Evolutionary conservation across 2,888 invertebrate genomes (phyloP), one percentile per base, ranked within the genome.

Genomic region (Ophioninae sp.): DNA sequence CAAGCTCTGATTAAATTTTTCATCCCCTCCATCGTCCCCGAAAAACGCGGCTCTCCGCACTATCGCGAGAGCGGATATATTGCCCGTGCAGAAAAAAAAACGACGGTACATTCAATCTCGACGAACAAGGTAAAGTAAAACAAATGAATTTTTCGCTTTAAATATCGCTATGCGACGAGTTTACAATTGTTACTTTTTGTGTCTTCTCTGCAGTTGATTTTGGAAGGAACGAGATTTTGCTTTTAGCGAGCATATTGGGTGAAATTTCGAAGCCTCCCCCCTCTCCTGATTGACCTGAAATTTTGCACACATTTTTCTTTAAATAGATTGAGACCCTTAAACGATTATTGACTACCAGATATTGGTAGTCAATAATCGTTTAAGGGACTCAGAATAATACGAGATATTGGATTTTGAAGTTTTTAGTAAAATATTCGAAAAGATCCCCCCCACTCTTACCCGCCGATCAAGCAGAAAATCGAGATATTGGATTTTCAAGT

Each of bases 1-100:
- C 62, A 62, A 69, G 77, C 77, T 59, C 37, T 62, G 62, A 78
- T 78, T 69, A 69, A 78, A 69, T 78, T 78, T 64, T 72, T 59
- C 39, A 56, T 37, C 56, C 44, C 56, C n/a, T n/a, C n/a, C n/a
- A n/a, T 7, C 30, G 8, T 56, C 69, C 20, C 39, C 21, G n/a
- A 44, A 20, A 13, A 6, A 1, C 50, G 0, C 50, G 30, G 23
- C 30, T 6, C 56, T 56, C 68, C 23, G 44, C 41, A 17, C 23
- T 44, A 44, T 44, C 44, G 44, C 44, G 23, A 50, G 67, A 21
- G 13, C 44, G 50, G 50, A 50, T 44, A 68, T 50, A 68, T 61
- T 39, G 21, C 21, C 59, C 7, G 10, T 6, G 62, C 7, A 73
- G 41, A 41, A 61, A 74, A 62, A 62, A 41, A 39, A 41, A 39